phyloP scores from a whole-genome alignment of 2,797 vertebrate species.

The Chelonia mydas region DNA sequence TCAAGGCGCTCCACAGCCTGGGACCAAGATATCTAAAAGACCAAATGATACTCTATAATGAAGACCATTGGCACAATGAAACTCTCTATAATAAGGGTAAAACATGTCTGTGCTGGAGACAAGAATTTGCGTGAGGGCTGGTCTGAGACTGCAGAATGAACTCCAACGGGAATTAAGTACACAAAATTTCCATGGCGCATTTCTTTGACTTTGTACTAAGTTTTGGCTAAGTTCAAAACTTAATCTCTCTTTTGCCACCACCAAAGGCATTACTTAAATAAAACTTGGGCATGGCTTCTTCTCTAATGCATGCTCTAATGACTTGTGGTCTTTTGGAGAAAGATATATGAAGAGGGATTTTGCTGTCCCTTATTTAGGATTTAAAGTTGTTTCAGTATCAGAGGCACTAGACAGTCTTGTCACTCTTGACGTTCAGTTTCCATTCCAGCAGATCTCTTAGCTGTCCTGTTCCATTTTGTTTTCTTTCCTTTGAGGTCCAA shows the following conservation, averaged over 20 bases:
- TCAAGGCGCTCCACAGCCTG: too few relatives aligned
- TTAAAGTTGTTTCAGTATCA: constrained; percentile 26
- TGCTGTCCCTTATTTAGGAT: constrained; percentile 7
- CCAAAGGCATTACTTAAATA: constrained; percentile 35
- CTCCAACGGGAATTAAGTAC: too few relatives aligned
- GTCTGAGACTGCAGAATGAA: too few relatives aligned
- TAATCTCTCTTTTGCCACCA: constrained; percentile 31
- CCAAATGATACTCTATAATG: too few relatives aligned
- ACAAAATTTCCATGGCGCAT: too few relatives aligned
- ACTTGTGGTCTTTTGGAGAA: constrained; percentile 26
- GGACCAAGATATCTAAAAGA: too few relatives aligned
- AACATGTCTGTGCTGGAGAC: too few relatives aligned
- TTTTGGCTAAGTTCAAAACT: constrained; percentile 13
- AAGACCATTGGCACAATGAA: too few relatives aligned
- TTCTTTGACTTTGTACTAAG: too few relatives aligned
- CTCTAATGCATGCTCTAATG: constrained; percentile 52
- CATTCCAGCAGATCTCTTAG: constrained; percentile 37
- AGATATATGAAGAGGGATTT: neutral
- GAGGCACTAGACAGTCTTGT: constrained; percentile 65
- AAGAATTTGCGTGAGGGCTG: too few relatives aligned
- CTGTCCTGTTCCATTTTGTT: constrained; percentile 45
- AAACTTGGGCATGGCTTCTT: constrained; percentile 7
- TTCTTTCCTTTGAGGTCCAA: too few relatives aligned
- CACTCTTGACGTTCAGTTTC: constrained; percentile 56
- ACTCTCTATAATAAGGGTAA: too few relatives aligned